Base-by-base conservation (phyloP, 2,888 invertebrate genomes). In the Colletes collaris region DNA sequence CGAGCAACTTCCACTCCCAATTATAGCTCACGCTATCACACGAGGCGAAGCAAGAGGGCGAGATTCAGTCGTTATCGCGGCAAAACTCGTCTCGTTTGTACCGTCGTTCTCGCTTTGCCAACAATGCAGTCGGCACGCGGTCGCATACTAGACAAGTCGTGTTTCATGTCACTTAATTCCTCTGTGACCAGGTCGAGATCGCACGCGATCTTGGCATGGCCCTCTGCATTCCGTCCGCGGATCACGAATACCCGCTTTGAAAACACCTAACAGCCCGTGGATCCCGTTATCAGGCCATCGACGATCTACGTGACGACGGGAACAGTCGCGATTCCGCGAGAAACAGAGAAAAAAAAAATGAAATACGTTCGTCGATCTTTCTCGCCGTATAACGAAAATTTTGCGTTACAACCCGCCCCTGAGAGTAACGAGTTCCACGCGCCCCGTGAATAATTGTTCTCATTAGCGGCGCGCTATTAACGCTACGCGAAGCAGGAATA, bases 161-260 rank as follows among this genome's bases (percentile, higher is more conserved):
- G 74, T 86, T 89, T 88, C 88, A 88, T 86, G 87, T 74, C 77
- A 86, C 85, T 89, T 88, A 77, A 82, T 81, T 88, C 85, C 88
- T 83, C 81, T 81, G 73, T 84, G 81, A 71, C 82, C 86, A 80
- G 65, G 81, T 79, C 69, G 64, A 70, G 70, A 78, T 78, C 82
- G 81, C 67, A 46, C 68, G 81, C 73, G 70, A 81, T 82, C 82
- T 71, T 73, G 76, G 16, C 76, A 68, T 72, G 71, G 66, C 59
- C 55, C 44, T 46, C 37, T 19, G 60, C 62, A 27, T 68, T 7
- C 58, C n/a, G 37, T 11, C 49, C 37, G 11, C 50, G 7, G 13
- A 50, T 63, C 50, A 40, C 19, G 46, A 11, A 27, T 27, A 13
- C 44, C 19, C 62, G 7, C 46, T 27, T 49, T 46, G 62, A 62